Conservation (phyloP, 2,113 vertebrate species). For the Nyctibius bracteatus region DNA sequence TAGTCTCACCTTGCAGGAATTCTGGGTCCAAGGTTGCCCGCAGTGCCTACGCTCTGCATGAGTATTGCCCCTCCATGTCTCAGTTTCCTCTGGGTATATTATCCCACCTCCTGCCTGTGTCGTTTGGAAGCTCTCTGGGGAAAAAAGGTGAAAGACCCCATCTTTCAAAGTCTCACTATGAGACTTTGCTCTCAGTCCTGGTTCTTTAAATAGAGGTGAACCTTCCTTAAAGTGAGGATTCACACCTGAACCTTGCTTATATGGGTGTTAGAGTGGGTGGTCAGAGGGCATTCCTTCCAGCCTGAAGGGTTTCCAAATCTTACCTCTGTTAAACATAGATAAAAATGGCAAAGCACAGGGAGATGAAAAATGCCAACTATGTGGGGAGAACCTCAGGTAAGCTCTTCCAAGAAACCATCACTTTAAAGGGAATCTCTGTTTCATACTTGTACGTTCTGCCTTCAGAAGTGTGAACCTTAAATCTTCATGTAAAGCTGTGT, state of each 20-base stretch:
- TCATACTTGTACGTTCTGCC: background rate
- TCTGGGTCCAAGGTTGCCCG: background rate
- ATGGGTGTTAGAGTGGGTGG: background rate
- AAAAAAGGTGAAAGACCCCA: background rate
- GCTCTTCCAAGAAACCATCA: background rate
- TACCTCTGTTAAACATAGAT: background rate
- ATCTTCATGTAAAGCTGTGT: accelerated
- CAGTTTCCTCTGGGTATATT: background rate
- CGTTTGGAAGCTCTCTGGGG: background rate
- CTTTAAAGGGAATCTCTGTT: background rate
- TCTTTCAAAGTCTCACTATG: background rate
- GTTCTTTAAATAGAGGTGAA: background rate
- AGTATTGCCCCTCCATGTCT: background rate
- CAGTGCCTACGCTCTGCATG: background rate
- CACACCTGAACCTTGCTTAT: background rate
- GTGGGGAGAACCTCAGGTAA: background rate
- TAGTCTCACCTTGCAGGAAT: background rate
- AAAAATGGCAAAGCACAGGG: background rate
- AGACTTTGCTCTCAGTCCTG: background rate
- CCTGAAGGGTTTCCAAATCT: background rate
- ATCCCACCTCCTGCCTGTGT: background rate
- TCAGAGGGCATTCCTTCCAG: background rate
- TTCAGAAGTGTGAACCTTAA: background rate
- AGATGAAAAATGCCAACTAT: background rate
- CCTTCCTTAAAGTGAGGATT: background rate